phyloP scores from a whole-genome alignment of 2,113 vertebrate genomes.

The Aythya baeri region DNA sequence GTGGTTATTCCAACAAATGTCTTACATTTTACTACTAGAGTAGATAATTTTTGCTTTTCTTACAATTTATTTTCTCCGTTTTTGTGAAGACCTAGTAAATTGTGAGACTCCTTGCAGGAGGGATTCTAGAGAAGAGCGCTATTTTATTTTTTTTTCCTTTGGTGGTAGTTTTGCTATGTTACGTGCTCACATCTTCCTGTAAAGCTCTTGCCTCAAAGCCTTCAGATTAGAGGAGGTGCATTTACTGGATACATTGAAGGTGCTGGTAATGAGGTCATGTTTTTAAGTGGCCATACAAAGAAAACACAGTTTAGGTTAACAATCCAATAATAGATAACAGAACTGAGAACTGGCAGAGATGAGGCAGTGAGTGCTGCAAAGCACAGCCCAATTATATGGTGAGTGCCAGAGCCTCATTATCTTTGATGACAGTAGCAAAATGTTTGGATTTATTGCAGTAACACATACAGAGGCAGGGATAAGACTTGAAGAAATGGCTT shows the following conservation, averaged over 20 bases:
- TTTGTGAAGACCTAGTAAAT: background rate
- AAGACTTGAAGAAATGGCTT: background rate
- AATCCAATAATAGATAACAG: background rate
- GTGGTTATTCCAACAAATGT: background rate
- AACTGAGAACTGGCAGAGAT: background rate
- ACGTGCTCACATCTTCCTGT: background rate
- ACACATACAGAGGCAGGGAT: background rate
- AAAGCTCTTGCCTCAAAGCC: background rate
- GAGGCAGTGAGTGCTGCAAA: background rate
- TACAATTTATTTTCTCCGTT: background rate
- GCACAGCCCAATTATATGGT: background rate
- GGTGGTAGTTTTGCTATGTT: background rate
- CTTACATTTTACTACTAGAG: background rate
- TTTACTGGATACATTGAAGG: background rate
- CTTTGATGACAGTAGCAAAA: background rate
- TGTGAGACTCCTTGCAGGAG: background rate
- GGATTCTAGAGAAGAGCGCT: background rate
- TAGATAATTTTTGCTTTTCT: background rate
- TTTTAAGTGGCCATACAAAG: background rate
- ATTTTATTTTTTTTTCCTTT: background rate
- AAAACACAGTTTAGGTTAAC: background rate
- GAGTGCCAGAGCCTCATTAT: background rate
- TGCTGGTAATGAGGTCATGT: accelerated
- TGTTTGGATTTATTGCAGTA: background rate
- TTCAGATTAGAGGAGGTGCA: background rate